phyloP scores from a whole-genome alignment of 2,888 invertebrate species.

The Ennomos quercinarius region DNA sequence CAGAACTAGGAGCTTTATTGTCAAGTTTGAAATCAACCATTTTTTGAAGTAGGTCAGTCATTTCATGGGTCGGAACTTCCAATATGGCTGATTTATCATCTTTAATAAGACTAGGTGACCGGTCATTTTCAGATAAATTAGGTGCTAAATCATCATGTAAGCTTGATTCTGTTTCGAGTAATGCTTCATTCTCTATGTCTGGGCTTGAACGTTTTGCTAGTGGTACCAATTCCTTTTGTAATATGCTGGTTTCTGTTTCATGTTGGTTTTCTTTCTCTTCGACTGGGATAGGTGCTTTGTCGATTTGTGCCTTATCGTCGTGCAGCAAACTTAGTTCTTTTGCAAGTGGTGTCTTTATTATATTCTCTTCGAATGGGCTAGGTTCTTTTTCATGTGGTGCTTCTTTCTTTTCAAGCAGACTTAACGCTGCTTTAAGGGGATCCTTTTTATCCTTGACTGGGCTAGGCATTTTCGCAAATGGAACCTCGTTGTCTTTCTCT shows the following conservation, averaged over 20 bases:
- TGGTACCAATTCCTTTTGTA: too few relatives aligned
- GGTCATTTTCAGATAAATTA: constrained; percentile 13
- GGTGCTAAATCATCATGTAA: not conserved
- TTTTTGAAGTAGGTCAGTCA: too few relatives aligned
- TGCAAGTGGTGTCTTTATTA: too few relatives aligned
- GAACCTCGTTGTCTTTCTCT: too few relatives aligned
- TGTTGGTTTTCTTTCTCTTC: not conserved
- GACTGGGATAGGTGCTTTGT: constrained; percentile 18
- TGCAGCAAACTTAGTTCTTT: not conserved
- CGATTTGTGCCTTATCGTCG: too few relatives aligned
- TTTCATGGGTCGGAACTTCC: too few relatives aligned
- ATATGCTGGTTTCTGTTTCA: too few relatives aligned
- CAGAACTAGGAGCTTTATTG: constrained; percentile 14
- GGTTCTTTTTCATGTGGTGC: too few relatives aligned
- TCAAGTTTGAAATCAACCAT: not conserved
- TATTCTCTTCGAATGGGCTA: too few relatives aligned
- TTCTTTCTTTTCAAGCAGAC: not conserved
- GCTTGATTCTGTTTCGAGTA: too few relatives aligned
- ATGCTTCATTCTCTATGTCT: not conserved
- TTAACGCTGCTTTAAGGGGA: not conserved
- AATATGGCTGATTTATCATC: constrained; percentile 17
- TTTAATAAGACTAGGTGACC: constrained; percentile 21
- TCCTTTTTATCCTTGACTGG: constrained; percentile 6
- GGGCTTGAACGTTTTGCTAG: not conserved
- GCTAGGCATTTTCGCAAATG: not conserved